Evolutionary conservation across 1,140 invertebrate genomes (phyloP), one percentile per base, ranked within the genome.

Genomic region (Pissodes strobi): DNA sequence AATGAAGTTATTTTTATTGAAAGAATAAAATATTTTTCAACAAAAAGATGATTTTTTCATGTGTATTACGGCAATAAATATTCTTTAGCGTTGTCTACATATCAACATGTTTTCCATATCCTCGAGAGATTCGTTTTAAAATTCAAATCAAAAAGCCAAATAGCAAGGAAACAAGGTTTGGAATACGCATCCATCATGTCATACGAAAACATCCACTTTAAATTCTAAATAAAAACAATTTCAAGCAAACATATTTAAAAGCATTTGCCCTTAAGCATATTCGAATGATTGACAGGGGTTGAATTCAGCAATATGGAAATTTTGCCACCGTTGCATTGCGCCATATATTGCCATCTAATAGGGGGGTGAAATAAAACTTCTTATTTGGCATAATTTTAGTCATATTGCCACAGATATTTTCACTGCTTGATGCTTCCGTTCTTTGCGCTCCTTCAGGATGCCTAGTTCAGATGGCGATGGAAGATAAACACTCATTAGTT

Each of bases 141-240:
- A 72, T 70, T 73, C 66, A 69, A 73, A 73, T 71, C 69, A 68
- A 68, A 70, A 71, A 69, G 53, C 59, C 68, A 72, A 71, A 73
- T 71, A 72, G 70, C 72, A 70, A 69, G 69, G 64, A 74, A 74
- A 72, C 66, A 49, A 65, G 69, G 58, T 73, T 68, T 21, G 64
- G 62, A 69, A 72, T 66, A 72, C 59, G 61, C 70, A 74, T 73
- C 71, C 68, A 73, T 74, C 73, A 74, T 74, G 69, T 73, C 68
- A 64, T 70, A 68, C 72, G 68, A 23, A 69, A 69, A 65, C 71
- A 72, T 56, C 72, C 70, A 73, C 70, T 75, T 72, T 72, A 72
- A 74, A 72, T 75, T 74, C 70, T 64, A 73, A 75, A 72, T 73
- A 74, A 75, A 75, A 74, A 73, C 70, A 74, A 73, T 75, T 75